Conservation (phyloP, 2,113 vertebrate species). For the Atractosteus spatula region DNA sequence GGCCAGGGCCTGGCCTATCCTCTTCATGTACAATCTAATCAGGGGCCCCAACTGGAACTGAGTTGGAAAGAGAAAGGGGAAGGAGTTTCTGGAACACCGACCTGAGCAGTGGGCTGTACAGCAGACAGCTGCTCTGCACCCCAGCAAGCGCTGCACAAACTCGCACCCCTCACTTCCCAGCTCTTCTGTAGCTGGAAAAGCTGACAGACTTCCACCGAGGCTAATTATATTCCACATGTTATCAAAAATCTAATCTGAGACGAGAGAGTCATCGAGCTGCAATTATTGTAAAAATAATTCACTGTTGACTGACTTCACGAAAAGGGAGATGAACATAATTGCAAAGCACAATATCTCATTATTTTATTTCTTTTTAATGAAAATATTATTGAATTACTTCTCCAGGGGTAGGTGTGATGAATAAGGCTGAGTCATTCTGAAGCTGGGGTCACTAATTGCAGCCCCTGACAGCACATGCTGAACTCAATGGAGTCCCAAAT, state of each 20-base stretch:
- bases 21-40: too few relatives aligned
- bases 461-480: not conserved
- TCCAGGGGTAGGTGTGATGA: not conserved
- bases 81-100: not conserved
- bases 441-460: not conserved
- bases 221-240: conserved; percentile 2
- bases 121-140: not conserved
- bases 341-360: not conserved
- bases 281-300: not conserved
- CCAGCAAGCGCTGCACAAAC: not conserved
- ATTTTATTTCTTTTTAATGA: not conserved
- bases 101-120: not conserved
- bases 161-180: not conserved
- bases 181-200: not conserved
- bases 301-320: not conserved
- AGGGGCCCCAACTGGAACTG: too few relatives aligned
- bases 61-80: too few relatives aligned
- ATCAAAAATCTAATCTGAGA: not conserved
- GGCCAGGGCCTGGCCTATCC: too few relatives aligned
- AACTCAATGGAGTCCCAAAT: too few relatives aligned
- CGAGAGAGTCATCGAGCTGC: not conserved
- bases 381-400: conserved; percentile 3
- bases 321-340: conserved; percentile 7
- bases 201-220: not conserved
- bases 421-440: not conserved